Conservation (phyloP, 92 coral and sea anemone genomes). For the Epizoanthus rinbou region DNA sequence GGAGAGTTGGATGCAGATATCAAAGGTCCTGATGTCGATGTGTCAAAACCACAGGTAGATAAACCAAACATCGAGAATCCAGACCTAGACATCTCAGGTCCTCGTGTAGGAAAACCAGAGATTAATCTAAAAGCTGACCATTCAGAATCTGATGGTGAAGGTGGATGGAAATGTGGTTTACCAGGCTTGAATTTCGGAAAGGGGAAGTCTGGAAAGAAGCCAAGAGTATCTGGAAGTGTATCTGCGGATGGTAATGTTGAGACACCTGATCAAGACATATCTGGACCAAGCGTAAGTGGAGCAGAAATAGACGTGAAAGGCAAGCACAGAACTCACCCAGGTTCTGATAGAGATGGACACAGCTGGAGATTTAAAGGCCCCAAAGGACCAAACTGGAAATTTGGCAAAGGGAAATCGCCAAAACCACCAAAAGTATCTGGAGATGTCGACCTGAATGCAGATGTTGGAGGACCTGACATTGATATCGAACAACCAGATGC, state of each 20-base stretch:
- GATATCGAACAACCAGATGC: background rate
- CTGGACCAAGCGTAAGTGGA: background rate
- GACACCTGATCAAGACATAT: background rate
- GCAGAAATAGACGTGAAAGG: background rate
- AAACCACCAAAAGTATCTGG: background rate
- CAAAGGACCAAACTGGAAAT: background rate
- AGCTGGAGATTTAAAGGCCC: slow-evolving; percentile 14
- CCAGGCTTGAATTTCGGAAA: too few species aligned
- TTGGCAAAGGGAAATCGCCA: slow-evolving; percentile 5
- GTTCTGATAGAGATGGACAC: background rate
- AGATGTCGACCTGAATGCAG: background rate
- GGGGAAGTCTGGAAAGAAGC: too few species aligned
- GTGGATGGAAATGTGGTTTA: too few species aligned
- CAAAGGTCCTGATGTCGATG: background rate
- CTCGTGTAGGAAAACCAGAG: background rate
- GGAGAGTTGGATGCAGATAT: slow-evolving; percentile 1
- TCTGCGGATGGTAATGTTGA: too few species aligned
- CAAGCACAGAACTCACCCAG: background rate
- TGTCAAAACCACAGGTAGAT: background rate
- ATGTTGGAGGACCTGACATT: background rate
- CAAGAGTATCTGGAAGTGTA: too few species aligned
- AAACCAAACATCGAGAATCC: background rate
- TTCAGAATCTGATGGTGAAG: too few species aligned
- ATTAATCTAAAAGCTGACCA: too few species aligned
- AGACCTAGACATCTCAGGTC: background rate